phyloP scores from a whole-genome alignment of 2,797 vertebrate genomes.

The Merluccius polli region DNA sequence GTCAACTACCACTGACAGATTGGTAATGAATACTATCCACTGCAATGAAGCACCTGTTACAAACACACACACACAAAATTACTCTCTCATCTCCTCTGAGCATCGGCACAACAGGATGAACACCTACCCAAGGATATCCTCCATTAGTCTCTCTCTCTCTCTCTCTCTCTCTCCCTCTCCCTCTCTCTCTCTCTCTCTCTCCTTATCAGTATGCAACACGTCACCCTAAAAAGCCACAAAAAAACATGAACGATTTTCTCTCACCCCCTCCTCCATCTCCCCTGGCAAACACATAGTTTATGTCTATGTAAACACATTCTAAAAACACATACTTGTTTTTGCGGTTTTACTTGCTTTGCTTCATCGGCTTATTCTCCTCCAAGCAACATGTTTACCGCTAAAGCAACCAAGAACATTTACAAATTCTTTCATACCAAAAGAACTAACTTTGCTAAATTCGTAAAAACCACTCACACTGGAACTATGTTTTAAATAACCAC shows the following conservation, averaged over 20 bases:
- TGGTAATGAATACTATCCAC: neutral
- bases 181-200: neutral
- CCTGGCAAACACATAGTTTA: too few relatives aligned
- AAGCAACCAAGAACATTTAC: too few relatives aligned
- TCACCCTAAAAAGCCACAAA: neutral
- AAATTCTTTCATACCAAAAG: too few relatives aligned
- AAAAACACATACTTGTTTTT: neutral
- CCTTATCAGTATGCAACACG: slow-evolving; percentile 29
- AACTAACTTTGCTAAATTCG: too few relatives aligned
- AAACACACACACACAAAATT: slow-evolving; percentile 11
- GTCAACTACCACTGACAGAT: slow-evolving; percentile 15
- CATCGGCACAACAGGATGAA: slow-evolving; percentile 65
- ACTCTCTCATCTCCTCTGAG: slow-evolving; percentile 21
- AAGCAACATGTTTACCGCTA: neutral
- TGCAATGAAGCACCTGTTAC: neutral
- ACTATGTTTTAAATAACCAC: too few relatives aligned
- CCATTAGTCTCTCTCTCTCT: slow-evolving; percentile 20
- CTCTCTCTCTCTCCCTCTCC: slow-evolving; percentile 5
- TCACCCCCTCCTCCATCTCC: neutral
- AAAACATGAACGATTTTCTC: neutral
- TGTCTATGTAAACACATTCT: too few relatives aligned
- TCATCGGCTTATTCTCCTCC: too few relatives aligned
- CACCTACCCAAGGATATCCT: slow-evolving; percentile 31
- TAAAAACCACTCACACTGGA: too few relatives aligned
- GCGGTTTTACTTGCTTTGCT: too few relatives aligned